Base-by-base conservation (phyloP, 1,140 invertebrate genomes). In the Cydia strobilella region DNA sequence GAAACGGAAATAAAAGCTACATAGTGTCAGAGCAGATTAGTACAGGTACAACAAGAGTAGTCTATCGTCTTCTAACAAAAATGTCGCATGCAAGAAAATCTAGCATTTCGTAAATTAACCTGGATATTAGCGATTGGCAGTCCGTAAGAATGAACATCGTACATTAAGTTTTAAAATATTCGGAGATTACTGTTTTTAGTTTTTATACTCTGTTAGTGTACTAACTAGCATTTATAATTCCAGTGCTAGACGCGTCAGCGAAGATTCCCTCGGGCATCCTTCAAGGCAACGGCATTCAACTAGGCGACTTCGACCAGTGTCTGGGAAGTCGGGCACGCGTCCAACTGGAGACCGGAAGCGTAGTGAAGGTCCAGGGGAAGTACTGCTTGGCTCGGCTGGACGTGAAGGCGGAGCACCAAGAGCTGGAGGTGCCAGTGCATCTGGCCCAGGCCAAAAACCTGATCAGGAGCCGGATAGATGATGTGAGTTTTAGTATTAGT, bases 241-340 rank as follows among this genome's bases (percentile, higher is more conserved):
- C 91, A 96, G 95, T 96, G 95, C 86, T 95, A 75, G 96, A 96
- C 88, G 94, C 96, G 1, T 95, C 94, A 25, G 96, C 95, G 15
- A 96, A 96, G 84, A 93, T 96, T 54, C 94, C 95, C 69, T 94
- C 95, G 65, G 95, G 95, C 18, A 80, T 96, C 25, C 88, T 96
- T 12, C 94, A 95, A 74, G 96, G 96, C 75, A 96, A 96, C 85
- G 93, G 95, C 31, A 95, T 96, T 87, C 95, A 96, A 83, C 84
- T 96, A 15, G 96, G 96, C 45, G 95, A 96, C 87, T 96, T 95
- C 84, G 95, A 96, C 84, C 94, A 96, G 87, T 96, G 96, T 81
- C 88, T 95, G 48, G 91, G 87, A 15, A 92, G 95, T 45, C 86
- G 92, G 65, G 94, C 94, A 7, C 89, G 94, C 6, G 93, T 95